These are phyloP conservation scores for Parasteatoda tepidariorum DNA, from an alignment of 1,140 invertebrate genomes.

Conservation along the genomic window DNA sequence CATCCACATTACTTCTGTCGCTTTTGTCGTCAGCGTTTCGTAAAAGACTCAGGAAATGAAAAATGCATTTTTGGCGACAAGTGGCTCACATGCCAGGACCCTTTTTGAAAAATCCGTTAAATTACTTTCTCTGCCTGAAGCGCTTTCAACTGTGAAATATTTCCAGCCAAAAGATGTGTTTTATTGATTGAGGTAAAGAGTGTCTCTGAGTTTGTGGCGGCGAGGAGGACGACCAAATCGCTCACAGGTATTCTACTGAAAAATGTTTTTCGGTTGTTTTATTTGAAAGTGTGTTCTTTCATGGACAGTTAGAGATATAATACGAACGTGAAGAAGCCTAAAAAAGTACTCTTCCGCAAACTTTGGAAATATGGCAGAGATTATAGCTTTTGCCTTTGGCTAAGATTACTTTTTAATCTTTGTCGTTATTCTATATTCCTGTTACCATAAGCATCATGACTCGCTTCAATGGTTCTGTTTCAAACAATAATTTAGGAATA, in stretches of 20 bases:
- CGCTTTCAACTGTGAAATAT: constrained; percentile 48
- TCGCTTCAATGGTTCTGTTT: too few species aligned
- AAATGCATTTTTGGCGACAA: constrained; percentile 48
- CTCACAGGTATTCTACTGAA: background rate
- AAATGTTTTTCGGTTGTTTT: constrained; percentile 1
- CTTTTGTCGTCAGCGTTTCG: constrained; percentile 5
- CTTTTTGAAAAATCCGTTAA: constrained; percentile 39
- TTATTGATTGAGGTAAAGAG: constrained; percentile 29
- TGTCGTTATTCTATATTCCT: background rate
- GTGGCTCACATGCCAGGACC: background rate
- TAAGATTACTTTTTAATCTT: background rate
- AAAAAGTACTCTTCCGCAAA: background rate
- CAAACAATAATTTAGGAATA: too few species aligned
- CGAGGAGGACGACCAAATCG: constrained; percentile 9
- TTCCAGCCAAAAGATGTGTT: constrained; percentile 29
- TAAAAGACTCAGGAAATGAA: constrained; percentile 43
- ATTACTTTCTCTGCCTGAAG: constrained; percentile 42
- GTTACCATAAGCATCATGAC: too few species aligned
- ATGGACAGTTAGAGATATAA: constrained; percentile 37
- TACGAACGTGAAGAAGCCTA: background rate
- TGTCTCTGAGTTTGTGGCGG: background rate
- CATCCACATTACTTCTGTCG: constrained; percentile 29
- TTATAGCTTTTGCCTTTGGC: background rate
- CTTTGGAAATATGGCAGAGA: background rate
- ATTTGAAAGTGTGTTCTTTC: constrained; percentile 14